Percentiles rank a stretch among this genome's conserved stretches.
Evolutionary conservation across 2,113 vertebrate species (phyloP).

Genomic region (Carlito syrichta): DNA sequence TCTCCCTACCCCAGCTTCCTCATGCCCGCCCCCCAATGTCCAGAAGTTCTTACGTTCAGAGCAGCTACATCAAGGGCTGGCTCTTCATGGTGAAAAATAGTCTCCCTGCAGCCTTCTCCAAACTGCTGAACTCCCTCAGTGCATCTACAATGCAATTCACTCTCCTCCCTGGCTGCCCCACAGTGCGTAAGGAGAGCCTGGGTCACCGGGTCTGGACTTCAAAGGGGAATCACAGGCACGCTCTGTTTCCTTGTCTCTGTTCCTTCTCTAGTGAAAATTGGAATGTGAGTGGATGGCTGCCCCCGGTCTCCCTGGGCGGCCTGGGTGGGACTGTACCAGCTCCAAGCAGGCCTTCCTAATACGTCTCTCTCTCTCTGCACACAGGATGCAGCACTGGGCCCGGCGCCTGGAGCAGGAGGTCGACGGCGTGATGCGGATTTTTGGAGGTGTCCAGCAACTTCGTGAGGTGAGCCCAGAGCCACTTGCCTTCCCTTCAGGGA

Average conservation of each 20-base stretch:
- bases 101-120: slow-evolving; percentile 1
- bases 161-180: background rate
- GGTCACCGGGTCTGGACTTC: background rate
- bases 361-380: slow-evolving; percentile 61
- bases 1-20: background rate
- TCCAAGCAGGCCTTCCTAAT: background rate
- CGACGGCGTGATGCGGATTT: slow-evolving; percentile 96
- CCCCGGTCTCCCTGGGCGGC: background rate
- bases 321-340: background rate
- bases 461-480: slow-evolving; percentile 88
- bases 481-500: slow-evolving; percentile 28
- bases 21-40: background rate
- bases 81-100: background rate
- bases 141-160: background rate
- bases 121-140: background rate
- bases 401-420: slow-evolving; percentile 97
- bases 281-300: background rate
- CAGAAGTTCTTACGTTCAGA: background rate
- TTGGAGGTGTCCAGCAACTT: slow-evolving; percentile 95
- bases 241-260: background rate
- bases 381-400: slow-evolving; percentile 98
- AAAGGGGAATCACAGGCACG: background rate
- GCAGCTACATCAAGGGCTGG: slow-evolving; percentile 18
- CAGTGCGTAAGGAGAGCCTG: background rate
- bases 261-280: slow-evolving; percentile 24